Conservation (phyloP, 1,140 invertebrate genomes). For the Sycophaga agraensis region DNA sequence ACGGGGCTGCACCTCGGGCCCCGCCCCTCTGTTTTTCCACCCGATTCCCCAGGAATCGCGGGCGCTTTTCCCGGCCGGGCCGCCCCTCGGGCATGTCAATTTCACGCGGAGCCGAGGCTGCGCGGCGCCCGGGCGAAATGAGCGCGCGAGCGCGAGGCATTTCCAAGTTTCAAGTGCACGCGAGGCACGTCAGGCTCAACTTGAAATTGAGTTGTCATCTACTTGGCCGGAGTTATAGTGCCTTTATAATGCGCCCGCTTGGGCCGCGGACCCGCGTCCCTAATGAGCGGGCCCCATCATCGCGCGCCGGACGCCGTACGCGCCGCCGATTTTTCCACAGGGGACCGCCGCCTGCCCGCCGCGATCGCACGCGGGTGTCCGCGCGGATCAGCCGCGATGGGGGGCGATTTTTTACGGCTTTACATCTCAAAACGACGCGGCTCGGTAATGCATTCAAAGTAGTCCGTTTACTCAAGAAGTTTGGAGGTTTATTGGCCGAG, state of each 20-base stretch:
- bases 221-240: slow-evolving; percentile 51
- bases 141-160: slow-evolving; percentile 12
- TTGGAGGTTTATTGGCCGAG: no score
- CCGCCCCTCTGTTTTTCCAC: neutral
- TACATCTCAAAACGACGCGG: no score
- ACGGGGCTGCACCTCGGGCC: no score
- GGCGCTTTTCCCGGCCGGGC: neutral
- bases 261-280: no score
- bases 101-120: neutral
- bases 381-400: no score
- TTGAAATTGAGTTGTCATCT: slow-evolving; percentile 59
- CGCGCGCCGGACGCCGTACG: no score
- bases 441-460: no score
- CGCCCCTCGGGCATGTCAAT: neutral
- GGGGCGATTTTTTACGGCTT: no score
- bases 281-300: no score
- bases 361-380: no score
- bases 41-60: neutral
- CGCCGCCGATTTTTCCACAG: no score
- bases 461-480: no score
- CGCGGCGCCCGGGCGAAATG: neutral
- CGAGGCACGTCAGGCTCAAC: slow-evolving; percentile 52
- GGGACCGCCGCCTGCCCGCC: slow-evolving; percentile 25
- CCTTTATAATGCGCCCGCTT: slow-evolving; percentile 43
- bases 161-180: slow-evolving; percentile 50